phyloP scores from a whole-genome alignment of 1,140 invertebrate genomes.

The Watersipora subatra region DNA sequence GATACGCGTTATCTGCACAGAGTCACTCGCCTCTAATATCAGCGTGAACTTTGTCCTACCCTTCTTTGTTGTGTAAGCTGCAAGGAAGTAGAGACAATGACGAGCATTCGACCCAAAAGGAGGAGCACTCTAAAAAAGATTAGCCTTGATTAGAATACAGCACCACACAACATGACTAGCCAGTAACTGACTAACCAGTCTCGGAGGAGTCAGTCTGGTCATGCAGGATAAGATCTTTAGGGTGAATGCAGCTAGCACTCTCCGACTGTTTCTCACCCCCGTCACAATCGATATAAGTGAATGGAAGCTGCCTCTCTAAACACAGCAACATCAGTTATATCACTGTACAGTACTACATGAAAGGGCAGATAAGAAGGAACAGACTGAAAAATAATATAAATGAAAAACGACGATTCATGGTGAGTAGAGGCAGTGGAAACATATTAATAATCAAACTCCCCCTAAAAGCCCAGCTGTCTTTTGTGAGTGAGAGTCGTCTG shows the following conservation, averaged over 20 bases:
- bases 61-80: neutral
- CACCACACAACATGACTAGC: neutral
- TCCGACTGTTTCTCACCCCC: slow-evolving; percentile 24
- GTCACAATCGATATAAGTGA: slow-evolving; percentile 25
- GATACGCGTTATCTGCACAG: neutral
- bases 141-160: too few species aligned
- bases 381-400: too few species aligned
- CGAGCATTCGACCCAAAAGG: slow-evolving; percentile 15
- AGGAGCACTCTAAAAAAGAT: too few species aligned
- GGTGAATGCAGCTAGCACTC: neutral
- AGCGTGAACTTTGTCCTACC: neutral
- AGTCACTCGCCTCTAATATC: neutral
- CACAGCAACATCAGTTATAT: neutral
- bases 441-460: too few species aligned
- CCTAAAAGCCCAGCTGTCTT: too few species aligned
- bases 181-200: too few species aligned
- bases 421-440: too few species aligned
- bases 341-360: too few species aligned
- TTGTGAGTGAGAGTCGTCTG: too few species aligned
- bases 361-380: neutral
- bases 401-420: too few species aligned
- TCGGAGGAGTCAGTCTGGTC: neutral
- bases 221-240: neutral
- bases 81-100: too few species aligned
- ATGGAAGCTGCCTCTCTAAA: slow-evolving; percentile 18